These are phyloP conservation scores for Atta colombica DNA, from an alignment of 1,140 invertebrate species.

Conservation along the genomic window DNA sequence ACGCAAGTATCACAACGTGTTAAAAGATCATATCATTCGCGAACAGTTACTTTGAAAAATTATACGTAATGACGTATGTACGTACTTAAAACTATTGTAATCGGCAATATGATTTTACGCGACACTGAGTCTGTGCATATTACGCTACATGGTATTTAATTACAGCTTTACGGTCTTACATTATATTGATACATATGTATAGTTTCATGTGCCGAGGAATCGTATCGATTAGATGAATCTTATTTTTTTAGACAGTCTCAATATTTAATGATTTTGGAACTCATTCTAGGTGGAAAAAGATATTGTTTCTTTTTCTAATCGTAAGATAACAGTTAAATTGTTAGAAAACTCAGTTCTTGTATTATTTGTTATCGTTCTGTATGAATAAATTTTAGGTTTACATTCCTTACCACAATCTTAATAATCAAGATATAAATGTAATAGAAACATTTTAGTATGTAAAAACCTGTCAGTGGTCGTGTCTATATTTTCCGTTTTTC, in stretches of 20 bases:
- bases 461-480: constrained; percentile 5
- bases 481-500: background rate
- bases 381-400: background rate
- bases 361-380: constrained; percentile 20
- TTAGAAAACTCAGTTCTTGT: constrained; percentile 35
- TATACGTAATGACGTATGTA: constrained; percentile 49
- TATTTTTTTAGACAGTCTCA: constrained; percentile 57
- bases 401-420: background rate
- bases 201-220: constrained; percentile 54
- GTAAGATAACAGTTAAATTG: constrained; percentile 7
- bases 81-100: constrained; percentile 67
- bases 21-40: constrained; percentile 32
- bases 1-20: constrained; percentile 70
- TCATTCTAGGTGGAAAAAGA: constrained; percentile 29
- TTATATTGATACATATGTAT: constrained; percentile 67
- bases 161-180: constrained; percentile 69
- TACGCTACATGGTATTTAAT: constrained; percentile 66
- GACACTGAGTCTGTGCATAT: constrained; percentile 63
- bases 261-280: constrained; percentile 20
- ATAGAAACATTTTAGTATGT: constrained; percentile 9
- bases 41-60: constrained; percentile 57
- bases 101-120: constrained; percentile 67
- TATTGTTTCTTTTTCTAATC: background rate
- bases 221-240: constrained; percentile 50
- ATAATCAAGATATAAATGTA: constrained; percentile 29